These are phyloP conservation scores for Globicephala melas DNA, from an alignment of 2,113 vertebrate genomes.

Conservation along the genomic window DNA sequence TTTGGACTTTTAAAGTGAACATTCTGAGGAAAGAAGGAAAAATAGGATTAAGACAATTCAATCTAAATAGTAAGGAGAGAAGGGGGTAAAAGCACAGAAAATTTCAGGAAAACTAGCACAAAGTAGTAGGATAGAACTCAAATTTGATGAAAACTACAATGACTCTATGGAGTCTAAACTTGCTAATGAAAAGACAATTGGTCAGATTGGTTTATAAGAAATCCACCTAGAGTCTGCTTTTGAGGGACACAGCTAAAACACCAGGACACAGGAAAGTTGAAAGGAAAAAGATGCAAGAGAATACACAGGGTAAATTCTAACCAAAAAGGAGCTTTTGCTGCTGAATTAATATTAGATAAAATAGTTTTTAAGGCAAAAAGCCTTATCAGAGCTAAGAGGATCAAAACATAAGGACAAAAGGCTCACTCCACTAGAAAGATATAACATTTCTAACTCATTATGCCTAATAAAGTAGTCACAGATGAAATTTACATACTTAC, in stretches of 20 bases:
- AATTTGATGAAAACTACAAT: not conserved
- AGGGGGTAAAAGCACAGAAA: not conserved
- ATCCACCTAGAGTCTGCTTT: not conserved
- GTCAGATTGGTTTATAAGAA: not conserved
- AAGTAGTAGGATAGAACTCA: not conserved
- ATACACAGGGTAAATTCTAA: not conserved
- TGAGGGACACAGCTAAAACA: not conserved
- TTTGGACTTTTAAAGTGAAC: not conserved
- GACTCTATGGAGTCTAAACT: not conserved
- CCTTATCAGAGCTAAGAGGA: not conserved
- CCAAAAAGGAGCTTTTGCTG: not conserved
- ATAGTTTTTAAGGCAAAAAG: not conserved
- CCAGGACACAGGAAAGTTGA: not conserved
- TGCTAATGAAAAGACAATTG: not conserved
- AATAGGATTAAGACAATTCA: not conserved
- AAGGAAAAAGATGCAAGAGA: not conserved
- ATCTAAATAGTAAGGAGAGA: not conserved
- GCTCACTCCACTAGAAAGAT: not conserved
- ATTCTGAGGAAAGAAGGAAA: not conserved
- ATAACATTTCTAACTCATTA: not conserved
- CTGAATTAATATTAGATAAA: not conserved
- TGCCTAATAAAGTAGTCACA: not conserved
- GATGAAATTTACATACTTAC: not conserved
- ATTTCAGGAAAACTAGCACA: not conserved
- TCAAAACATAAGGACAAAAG: not conserved